Evolutionary conservation across 2,888 invertebrate species (phyloP).

Genomic region (Trissolcus brochymenae): DNA sequence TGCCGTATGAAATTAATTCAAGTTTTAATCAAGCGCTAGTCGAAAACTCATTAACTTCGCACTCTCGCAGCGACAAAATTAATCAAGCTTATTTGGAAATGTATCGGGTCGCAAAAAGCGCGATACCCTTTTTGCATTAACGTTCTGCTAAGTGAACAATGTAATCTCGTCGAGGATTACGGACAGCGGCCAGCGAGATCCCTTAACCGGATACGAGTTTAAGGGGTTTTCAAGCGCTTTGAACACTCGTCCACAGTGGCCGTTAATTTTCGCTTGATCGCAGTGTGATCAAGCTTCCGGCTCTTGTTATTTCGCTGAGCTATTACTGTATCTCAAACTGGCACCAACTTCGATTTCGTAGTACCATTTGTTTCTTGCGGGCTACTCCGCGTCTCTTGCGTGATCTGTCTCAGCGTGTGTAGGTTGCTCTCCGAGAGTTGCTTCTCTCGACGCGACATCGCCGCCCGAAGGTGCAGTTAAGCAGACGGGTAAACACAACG

Average conservation of each 20-base stretch:
- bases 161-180: slow-evolving; percentile 63
- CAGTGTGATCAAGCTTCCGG: slow-evolving; percentile 58
- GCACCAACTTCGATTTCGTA: slow-evolving; percentile 47
- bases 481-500: slow-evolving; percentile 62
- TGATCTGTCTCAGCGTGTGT: slow-evolving; percentile 41
- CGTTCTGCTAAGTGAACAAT: slow-evolving; percentile 64
- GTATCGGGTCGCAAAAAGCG: slow-evolving; percentile 41
- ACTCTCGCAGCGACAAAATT: slow-evolving; percentile 27
- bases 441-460: slow-evolving; percentile 56
- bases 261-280: slow-evolving; percentile 65
- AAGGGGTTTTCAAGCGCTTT: slow-evolving; percentile 59
- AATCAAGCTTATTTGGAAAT: slow-evolving; percentile 47
- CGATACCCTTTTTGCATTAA: slow-evolving; percentile 62
- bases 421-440: no score
- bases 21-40: slow-evolving; percentile 33
- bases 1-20: slow-evolving; percentile 36
- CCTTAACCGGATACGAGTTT: slow-evolving; percentile 59
- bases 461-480: slow-evolving; percentile 63
- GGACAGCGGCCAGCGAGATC: slow-evolving; percentile 51
- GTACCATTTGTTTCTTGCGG: slow-evolving; percentile 49
- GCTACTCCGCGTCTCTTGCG: slow-evolving; percentile 34
- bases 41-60: slow-evolving; percentile 25
- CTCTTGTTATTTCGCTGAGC: slow-evolving; percentile 52
- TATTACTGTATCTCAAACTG: slow-evolving; percentile 45
- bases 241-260: slow-evolving; percentile 59